Base-by-base conservation (phyloP, 2,797 vertebrate genomes). In the Tenualosa thibaudeaui region DNA sequence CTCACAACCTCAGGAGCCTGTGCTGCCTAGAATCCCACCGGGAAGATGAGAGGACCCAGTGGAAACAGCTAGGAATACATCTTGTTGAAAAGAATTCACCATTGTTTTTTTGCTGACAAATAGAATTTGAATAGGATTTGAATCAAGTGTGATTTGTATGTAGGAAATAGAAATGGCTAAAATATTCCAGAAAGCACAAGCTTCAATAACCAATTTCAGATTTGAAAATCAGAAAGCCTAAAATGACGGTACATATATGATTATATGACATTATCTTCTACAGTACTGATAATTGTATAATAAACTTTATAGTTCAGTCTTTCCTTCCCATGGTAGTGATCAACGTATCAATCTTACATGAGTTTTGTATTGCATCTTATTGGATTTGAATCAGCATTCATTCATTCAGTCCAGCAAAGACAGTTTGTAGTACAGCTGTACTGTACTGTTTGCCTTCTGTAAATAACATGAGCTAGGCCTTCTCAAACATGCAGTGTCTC, bases 181-280 rank as follows among this genome's bases (percentile, higher is more conserved):
- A 3, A 43, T 46, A 78, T 78, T 78, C 71, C 71, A 78, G 71
- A 19, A 78, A 78, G 71, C 71, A 78, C 71, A 78, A 78, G 71
- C 71, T 22, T 46, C 12, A 78, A 78, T 46, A 78, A 8, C n/a
- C 58, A 62, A 62, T 62, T 62, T n/a, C 56, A 22, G 15, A 13
- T 31, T 40, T 3, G 65, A 13, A 17, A 71, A 71, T 40, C 15
- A 43, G 65, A 75, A 53, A 53, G 54, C 54, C 19, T 19, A 56
- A 56, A 56, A 56, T 3, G 54, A 56, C 54, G 22, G 19, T 56
- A 22, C 13, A 62, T 68, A 2, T 37, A 68, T 46, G 46, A 46
- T 46, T 46, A 1, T 31, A 49, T 5, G 46, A 12, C 65, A 62
- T 0, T 68, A 68, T 68, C 2, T 10, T 68, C 31, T 5, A 8